Evolutionary conservation across 2,888 invertebrate genomes (phyloP), one percentile per base, ranked within the genome.

Genomic region (Pseudoips prasinana): DNA sequence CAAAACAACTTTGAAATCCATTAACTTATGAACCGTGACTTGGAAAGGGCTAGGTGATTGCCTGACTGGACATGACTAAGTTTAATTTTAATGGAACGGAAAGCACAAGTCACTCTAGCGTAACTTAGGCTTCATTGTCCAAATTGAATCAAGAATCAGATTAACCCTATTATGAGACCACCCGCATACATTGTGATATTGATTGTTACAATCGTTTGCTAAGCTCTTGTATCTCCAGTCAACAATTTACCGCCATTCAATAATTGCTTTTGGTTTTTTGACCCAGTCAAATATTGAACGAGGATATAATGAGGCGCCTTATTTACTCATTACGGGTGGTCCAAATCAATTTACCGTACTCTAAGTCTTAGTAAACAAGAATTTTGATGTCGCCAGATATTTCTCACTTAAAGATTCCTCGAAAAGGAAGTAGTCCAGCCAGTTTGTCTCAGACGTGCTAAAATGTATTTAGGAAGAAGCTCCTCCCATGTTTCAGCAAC

Each of bases 81-180:
- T 18, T 25, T 9, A 27, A 22, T 35, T 39, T 39, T 34, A 56
- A 41, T 48, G 22, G 22, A 39, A 20, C 25, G 1, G 31, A 38
- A 48, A 28, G 10, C 14, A n/a, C 45, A 14, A 42, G 50, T 57
- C 56, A 57, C 32, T 31, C 33, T 6, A 32, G 27, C 35, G 35
- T 37, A 36, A 35, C 39, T 42, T 37, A 37, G 36, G 35, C 50
- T 64, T 63, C 51, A 64, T 65, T 65, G 64, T 58, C 50, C 42
- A 65, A 73, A 73, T 64, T 63, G 61, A 70, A 71, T 78, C 63
- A 58, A 71, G 65, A 14, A 14, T 14, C 14, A 14, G 14, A 70
- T 74, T 73, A 75, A 74, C 72, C 69, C 69, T 67, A 65, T 71
- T 58, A 61, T 51, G 34, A 46, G 75, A 73, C 73, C 74, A 82